A percentile compares a stretch with the other conserved stretches of the same genome.
Evolutionary conservation across 2,888 invertebrate species (phyloP).

Genomic region (Dilophus febrilis): DNA sequence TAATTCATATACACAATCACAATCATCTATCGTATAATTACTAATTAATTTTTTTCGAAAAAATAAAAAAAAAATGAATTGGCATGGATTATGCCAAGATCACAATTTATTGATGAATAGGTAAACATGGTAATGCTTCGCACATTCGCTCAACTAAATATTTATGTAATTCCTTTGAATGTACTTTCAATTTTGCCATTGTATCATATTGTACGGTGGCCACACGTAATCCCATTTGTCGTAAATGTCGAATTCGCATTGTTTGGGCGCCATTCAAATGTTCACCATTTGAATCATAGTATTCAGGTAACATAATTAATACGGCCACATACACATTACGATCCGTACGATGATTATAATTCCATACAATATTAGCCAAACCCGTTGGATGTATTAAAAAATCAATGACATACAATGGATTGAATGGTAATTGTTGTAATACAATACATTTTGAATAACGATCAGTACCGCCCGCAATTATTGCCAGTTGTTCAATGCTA

Average conservation of each 20-base stretch:
- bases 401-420: slow-evolving; percentile 42
- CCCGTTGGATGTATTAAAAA: slow-evolving; percentile 36
- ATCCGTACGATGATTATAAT: slow-evolving; percentile 31
- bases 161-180: slow-evolving; percentile 31
- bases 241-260: slow-evolving; percentile 44
- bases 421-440: slow-evolving; percentile 36
- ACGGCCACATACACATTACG: slow-evolving; percentile 36
- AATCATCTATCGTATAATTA: no score
- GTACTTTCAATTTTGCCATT: slow-evolving; percentile 33
- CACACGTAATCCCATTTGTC: slow-evolving; percentile 43
- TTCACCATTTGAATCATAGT: slow-evolving; percentile 39
- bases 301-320: slow-evolving; percentile 45
- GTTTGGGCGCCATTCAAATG: slow-evolving; percentile 43
- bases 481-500: slow-evolving; percentile 29
- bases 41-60: no score
- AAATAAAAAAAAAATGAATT: no score
- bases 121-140: slow-evolving; percentile 16
- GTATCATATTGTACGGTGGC: slow-evolving; percentile 37
- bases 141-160: slow-evolving; percentile 35
- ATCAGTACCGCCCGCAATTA: slow-evolving; percentile 31
- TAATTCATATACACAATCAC: no score
- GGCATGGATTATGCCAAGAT: no score
- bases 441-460: slow-evolving; percentile 34
- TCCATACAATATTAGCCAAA: slow-evolving; percentile 26
- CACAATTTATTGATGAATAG: no score